These are phyloP conservation scores for Mesaphorura yosii DNA, from an alignment of 1,140 invertebrate species.

Conservation along the genomic window DNA sequence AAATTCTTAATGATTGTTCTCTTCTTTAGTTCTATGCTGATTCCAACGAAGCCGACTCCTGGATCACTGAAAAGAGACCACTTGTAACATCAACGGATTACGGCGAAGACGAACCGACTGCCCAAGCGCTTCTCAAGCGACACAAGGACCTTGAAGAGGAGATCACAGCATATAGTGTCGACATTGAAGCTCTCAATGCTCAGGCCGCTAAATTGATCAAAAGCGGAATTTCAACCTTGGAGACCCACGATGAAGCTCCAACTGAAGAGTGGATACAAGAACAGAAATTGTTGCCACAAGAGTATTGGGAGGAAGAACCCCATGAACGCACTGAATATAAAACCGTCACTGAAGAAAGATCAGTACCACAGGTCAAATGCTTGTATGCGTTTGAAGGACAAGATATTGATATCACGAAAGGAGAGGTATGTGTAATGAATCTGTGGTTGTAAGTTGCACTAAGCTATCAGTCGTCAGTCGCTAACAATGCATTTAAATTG, in stretches of 20 bases:
- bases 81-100: conserved; percentile 76
- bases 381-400: conserved; percentile 86
- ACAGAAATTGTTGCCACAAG: conserved; percentile 63
- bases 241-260: conserved; percentile 37
- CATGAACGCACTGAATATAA: conserved; percentile 70
- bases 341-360: conserved; percentile 69
- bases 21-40: conserved; percentile 74
- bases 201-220: conserved; percentile 70
- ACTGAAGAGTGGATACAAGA: conserved; percentile 52
- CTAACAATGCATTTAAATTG: conserved; percentile 1
- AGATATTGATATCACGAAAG: conserved; percentile 84
- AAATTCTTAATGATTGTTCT: conserved; percentile 18
- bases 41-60: conserved; percentile 94
- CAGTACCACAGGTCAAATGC: conserved; percentile 73
- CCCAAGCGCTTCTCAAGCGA: conserved; percentile 68
- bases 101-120: conserved; percentile 78
- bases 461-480: not conserved
- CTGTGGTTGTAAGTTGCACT: not conserved
- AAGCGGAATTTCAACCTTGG: conserved; percentile 62
- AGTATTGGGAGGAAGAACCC: conserved; percentile 81
- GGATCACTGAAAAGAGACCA: conserved; percentile 86
- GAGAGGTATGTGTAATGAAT: conserved; percentile 49
- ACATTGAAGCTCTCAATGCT: conserved; percentile 72
- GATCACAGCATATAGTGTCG: conserved; percentile 76
- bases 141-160: conserved; percentile 83